Evolutionary conservation across 53 echinoderm and acorn worm species (phyloP), one percentile per base, ranked within the genome.

Genomic region (Crossaster papposus): DNA sequence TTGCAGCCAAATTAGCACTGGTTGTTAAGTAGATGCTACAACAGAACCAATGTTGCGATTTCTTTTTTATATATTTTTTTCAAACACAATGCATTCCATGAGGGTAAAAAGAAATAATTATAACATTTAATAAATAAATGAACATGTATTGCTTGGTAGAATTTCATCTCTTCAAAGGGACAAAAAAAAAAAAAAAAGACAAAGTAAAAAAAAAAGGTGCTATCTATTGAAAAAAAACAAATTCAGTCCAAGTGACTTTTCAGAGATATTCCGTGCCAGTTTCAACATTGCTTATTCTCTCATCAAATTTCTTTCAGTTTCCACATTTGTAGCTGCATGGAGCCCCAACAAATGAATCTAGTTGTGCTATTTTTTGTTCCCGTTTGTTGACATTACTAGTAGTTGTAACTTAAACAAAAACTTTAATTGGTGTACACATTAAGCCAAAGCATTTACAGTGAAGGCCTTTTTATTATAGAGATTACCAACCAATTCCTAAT

Each of bases 11-110:
- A 74, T 75, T 75, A n/a, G 62, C 23, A 22, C 26, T 75, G 54
- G 77, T 85, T n/a, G 72, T 32, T 73, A n/a, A 24, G 24, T 36
- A 24, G 58, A 34, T 86, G 77, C 54, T 87, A 77, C 34, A 63
- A 55, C 54, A 22, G 14, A 80, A 29, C 55, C 33, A 55, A 30
- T 80, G 54, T 80, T n/a, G n/a, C 17, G 8, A 51, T 24, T 30
- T 54, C 31, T 3, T 29, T 54, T 54, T 58, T 44, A 44, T 44
- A 30, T 55, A 1, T 29, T 54, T 54, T 75, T 87, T 75, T 84
- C 53, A 77, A 87, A 76, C 54, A 52, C 52, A 76, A 87, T 87
- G 87, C 87, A 87, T 87, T 87, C 87, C 87, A 87, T 50, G 51
- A 14, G 55, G 51, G 37, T 38, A 73, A 51, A 73, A 72, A 35